A percentile compares a stretch with the other conserved stretches of the same genome.
phyloP scores from a whole-genome alignment of 2,888 invertebrate species.

The Zeuzera pyrina region DNA sequence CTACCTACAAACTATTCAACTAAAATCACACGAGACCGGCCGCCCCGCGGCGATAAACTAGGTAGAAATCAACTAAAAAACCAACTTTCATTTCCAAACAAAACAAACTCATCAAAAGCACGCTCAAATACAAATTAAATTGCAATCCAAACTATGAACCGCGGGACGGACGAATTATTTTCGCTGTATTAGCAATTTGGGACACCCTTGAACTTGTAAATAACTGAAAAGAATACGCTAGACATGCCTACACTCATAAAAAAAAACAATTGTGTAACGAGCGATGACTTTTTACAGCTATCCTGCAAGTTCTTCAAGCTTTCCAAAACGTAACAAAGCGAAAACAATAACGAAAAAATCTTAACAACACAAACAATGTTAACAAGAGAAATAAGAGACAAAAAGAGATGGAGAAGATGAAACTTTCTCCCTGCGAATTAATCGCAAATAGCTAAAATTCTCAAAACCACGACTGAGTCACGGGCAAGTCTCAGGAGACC shows the following conservation, averaged over 20 bases:
- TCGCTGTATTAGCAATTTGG: constrained; percentile 1
- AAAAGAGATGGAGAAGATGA: constrained; percentile 28
- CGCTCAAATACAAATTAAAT: constrained; percentile 14
- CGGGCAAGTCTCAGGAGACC: constrained; percentile 18
- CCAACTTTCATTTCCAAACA: constrained; percentile 33
- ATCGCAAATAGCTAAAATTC: constrained; percentile 25
- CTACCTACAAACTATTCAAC: constrained; percentile 54
- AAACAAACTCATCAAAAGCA: constrained; percentile 21
- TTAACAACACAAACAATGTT: constrained; percentile 23
- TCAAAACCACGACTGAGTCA: constrained; percentile 17
- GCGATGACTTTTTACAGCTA: too few relatives aligned
- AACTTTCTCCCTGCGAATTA: constrained; percentile 32
- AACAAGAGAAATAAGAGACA: constrained; percentile 18
- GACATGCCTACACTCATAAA: too few relatives aligned
- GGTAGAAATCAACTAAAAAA: constrained; percentile 50
- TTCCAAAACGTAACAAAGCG: too few relatives aligned
- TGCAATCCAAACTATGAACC: constrained; percentile 17
- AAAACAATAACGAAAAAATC: constrained; percentile 21
- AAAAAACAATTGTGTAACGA: too few relatives aligned
- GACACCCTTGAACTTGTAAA: too few relatives aligned
- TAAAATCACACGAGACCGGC: constrained; percentile 20
- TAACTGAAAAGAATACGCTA: too few relatives aligned
- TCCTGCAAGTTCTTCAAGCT: too few relatives aligned
- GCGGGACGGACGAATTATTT: constrained; percentile 9
- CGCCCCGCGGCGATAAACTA: constrained; percentile 41